Percentiles rank a stretch among this genome's conserved stretches.
Evolutionary conservation across 2,113 vertebrate species (phyloP).

Genomic region (Xiphophorus maculatus): DNA sequence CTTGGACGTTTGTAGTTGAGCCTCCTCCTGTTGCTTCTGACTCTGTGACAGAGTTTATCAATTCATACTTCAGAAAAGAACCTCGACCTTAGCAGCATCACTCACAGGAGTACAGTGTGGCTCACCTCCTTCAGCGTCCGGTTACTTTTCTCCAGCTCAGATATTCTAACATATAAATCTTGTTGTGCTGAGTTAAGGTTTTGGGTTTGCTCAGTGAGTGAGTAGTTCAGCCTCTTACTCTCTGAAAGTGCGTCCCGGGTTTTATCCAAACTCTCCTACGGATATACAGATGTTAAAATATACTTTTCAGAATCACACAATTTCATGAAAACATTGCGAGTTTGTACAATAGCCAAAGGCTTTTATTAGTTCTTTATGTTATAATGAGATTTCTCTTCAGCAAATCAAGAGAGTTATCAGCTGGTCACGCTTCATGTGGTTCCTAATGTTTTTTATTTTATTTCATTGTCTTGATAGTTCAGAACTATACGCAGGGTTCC

Average conservation of each 20-base stretch:
- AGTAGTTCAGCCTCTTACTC: slow-evolving; percentile 76
- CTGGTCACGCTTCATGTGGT: no score
- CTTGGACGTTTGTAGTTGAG: slow-evolving; percentile 49
- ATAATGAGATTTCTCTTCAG: neutral
- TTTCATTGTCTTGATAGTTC: no score
- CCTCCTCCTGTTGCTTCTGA: slow-evolving; percentile 57
- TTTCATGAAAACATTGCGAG: neutral
- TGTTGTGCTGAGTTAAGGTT: slow-evolving; percentile 70
- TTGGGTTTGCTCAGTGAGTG: slow-evolving; percentile 67
- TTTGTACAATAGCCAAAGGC: neutral
- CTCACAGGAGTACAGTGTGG: neutral
- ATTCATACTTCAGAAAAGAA: slow-evolving; percentile 15
- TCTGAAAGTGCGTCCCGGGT: slow-evolving; percentile 73
- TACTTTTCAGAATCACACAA: neutral
- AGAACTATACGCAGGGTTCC: no score
- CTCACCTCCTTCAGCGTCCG: slow-evolving; percentile 76
- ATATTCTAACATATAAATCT: slow-evolving; percentile 59
- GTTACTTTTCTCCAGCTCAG: slow-evolving; percentile 71
- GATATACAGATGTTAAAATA: slow-evolving; percentile 18
- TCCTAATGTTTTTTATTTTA: no score
- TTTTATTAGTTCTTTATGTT: neutral
- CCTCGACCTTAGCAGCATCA: neutral
- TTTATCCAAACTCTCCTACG: slow-evolving; percentile 80
- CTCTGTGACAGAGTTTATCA: slow-evolving; percentile 59
- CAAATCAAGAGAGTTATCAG: neutral